A percentile compares a stretch with the other conserved stretches of the same genome.
These are phyloP conservation scores for Lissocephala sabroskyi DNA, from an alignment of 2,888 invertebrate species.

Conservation along the genomic window DNA sequence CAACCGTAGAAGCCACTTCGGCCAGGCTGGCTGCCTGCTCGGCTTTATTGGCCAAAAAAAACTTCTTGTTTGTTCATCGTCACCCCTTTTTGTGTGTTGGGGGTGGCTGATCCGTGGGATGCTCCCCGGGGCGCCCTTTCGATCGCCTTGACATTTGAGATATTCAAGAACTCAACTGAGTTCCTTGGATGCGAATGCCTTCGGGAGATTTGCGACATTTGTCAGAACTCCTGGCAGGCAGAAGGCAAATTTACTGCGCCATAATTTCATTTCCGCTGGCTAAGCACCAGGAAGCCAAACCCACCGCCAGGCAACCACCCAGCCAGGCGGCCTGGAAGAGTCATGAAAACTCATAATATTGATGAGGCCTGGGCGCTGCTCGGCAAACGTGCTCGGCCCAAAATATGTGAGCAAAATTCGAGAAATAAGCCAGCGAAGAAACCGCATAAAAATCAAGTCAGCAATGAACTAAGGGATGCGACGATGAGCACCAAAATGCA, in stretches of 20 bases:
- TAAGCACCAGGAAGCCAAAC: background rate
- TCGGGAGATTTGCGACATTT: background rate
- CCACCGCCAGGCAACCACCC: background rate
- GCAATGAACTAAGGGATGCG: slow-evolving; percentile 18
- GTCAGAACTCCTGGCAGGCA: slow-evolving; percentile 4
- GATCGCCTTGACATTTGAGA: background rate
- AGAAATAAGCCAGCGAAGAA: slow-evolving; percentile 42
- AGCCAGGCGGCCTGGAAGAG: slow-evolving; percentile 11
- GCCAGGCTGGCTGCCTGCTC: background rate
- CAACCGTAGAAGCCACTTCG: background rate
- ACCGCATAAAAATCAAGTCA: slow-evolving; percentile 56
- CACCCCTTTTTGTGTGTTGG: too few relatives aligned
- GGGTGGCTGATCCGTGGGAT: too few relatives aligned
- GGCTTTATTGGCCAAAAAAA: too few relatives aligned
- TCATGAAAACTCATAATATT: slow-evolving; percentile 40
- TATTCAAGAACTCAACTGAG: background rate
- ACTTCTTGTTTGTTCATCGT: slow-evolving; percentile 22
- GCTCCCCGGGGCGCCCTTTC: too few relatives aligned
- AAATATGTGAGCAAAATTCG: slow-evolving; percentile 35
- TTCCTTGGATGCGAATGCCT: too few relatives aligned
- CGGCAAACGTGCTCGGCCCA: slow-evolving; percentile 10
- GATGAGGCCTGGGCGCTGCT: slow-evolving; percentile 23
- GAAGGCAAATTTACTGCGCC: slow-evolving; percentile 31
- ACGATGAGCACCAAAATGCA: background rate
- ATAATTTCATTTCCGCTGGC: slow-evolving; percentile 29